Evolutionary conservation across 64 coral and sea anemone genomes (phyloP), one percentile per base, ranked within the genome.

Genomic region (Stichodactyla mertensii): DNA sequence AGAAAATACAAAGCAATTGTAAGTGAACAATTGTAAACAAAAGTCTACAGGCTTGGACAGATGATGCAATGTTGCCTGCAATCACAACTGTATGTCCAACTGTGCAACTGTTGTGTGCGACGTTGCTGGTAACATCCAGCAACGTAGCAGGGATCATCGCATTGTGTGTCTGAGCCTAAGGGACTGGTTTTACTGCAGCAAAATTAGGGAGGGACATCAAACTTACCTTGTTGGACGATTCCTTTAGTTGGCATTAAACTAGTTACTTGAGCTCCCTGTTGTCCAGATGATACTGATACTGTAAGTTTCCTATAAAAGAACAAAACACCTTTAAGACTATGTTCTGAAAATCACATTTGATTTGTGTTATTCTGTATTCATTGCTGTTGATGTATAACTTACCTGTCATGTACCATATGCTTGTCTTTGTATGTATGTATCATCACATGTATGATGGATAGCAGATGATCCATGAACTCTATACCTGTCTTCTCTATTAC

Each of bases 381-480:
- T 45, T 59, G 57, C 57, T 59, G 57, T 59, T 59, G 57, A 16
- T 2, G 5, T 59, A 59, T 59, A 59, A 59, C 57, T 59, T 16
- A 89, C 93, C 90, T 84, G 80, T 56, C 55, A 16, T 89, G 88
- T 36, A 96, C 79, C 55, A 66, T 55, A 51, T 96, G 94, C 23
- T 96, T 96, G 70, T 96, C 91, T 59, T 96, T 90, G 79, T 96
- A 96, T 55, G 94, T 96, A 83, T 93, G 94, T 26, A 96, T 86
- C 24, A 96, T 84, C 62, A 92, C 86, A 53, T 90, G 88, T 7
- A 96, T 87, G 88, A 93, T 96, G 20, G 88, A 84, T 24, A 96
- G 52, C 16, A 96, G 26, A 7, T 96, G 87, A 70, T 96, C 94
- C 26, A 96, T 78, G 57, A 87, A 96, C 16, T 87, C 23, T 54